Conservation (phyloP, 2,888 invertebrate species). For the Kryphioiulus occultus region DNA sequence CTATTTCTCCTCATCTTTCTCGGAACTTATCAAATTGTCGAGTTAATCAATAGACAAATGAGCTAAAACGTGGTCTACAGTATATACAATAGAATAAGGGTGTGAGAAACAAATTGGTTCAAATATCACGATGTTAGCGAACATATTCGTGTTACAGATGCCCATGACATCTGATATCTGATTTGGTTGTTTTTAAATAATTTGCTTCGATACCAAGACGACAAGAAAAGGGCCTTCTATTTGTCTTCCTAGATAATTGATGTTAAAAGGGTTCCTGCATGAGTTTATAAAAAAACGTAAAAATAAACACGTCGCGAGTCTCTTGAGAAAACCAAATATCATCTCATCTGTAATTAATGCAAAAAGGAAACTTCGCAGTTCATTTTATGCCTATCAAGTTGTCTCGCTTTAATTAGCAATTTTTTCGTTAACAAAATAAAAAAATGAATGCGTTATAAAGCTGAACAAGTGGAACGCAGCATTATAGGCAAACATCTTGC, state of each 20-base stretch:
- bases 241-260: neutral
- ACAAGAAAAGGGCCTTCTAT: neutral
- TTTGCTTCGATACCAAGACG: neutral
- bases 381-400: conserved; percentile 1
- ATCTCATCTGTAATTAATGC: conserved; percentile 29
- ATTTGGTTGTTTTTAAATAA: neutral
- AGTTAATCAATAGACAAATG: too few species aligned
- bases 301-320: neutral
- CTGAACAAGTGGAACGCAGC: neutral
- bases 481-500: too few species aligned
- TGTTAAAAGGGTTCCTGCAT: neutral
- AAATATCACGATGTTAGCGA: neutral
- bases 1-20: neutral
- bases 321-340: neutral
- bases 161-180: neutral
- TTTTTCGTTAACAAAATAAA: neutral
- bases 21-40: too few species aligned
- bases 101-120: neutral
- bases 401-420: neutral
- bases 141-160: neutral
- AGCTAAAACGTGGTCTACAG: neutral
- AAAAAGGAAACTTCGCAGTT: conserved; percentile 20
- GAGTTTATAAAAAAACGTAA: conserved; percentile 5
- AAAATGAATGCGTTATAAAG: neutral
- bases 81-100: neutral